Percentiles rank a stretch among this genome's conserved stretches.
Conservation (phyloP, 2,797 vertebrate species). For the Paedocypris micromegethes region DNA sequence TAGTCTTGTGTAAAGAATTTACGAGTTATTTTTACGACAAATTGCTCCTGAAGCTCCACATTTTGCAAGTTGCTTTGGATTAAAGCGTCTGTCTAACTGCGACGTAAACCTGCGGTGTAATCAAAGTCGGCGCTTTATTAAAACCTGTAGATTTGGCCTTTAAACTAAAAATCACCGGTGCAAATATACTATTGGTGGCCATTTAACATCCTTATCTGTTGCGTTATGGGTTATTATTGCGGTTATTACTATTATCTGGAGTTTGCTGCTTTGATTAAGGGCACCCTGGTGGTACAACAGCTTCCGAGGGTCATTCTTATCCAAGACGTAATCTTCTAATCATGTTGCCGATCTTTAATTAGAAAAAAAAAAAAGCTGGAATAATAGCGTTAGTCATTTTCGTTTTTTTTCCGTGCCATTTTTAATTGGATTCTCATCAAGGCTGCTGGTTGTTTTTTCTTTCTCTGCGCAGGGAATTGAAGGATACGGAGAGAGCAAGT, state of each 20-base stretch:
- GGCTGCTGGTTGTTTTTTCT: background rate
- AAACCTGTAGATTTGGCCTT: background rate
- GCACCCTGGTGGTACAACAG: slow-evolving; percentile 20
- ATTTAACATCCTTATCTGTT: slow-evolving; percentile 1
- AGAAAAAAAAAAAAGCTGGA: slow-evolving; percentile 19
- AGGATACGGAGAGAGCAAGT: background rate
- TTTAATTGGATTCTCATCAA: slow-evolving; percentile 20
- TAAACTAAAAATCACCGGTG: background rate
- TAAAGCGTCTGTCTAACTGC: too few relatives aligned
- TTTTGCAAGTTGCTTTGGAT: too few relatives aligned
- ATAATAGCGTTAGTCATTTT: slow-evolving; percentile 27
- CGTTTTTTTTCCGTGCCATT: slow-evolving; percentile 1
- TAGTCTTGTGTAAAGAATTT: too few relatives aligned
- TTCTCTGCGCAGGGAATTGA: background rate
- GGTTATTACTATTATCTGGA: slow-evolving; percentile 17
- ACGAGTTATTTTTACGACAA: too few relatives aligned
- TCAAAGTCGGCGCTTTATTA: too few relatives aligned
- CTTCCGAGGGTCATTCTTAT: slow-evolving; percentile 19
- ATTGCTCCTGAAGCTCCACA: too few relatives aligned
- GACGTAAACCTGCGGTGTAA: background rate
- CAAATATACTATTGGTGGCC: background rate
- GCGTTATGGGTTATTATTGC: slow-evolving; percentile 1
- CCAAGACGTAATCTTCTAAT: slow-evolving; percentile 26
- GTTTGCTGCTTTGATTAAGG: slow-evolving; percentile 30
- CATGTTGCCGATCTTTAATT: slow-evolving; percentile 37